Evolutionary conservation across 2,797 vertebrate genomes (phyloP), one percentile per base, ranked within the genome.

Genomic region (Sebastes hubbsi): DNA sequence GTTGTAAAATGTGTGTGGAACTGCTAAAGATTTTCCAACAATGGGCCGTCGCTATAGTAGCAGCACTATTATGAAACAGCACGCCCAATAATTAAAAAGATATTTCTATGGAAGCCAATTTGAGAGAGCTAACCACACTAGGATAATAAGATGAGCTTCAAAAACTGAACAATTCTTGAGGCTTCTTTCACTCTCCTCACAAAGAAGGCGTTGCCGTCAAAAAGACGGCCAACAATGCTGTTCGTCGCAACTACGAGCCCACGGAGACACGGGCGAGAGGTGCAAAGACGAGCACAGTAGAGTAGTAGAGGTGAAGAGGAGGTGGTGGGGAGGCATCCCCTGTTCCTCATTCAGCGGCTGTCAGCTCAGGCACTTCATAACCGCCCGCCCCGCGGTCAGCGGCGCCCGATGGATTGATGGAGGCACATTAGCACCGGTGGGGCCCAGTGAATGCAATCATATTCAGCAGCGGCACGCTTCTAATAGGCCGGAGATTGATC

Each of bases 401-500:
- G 92, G 92, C 78, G 86, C 91, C 93, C 96, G 96, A 96, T 95
- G 95, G 96, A 96, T 96, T 95, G 95, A 96, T 96, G 91, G 92
- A 94, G 94, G 93, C 92, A 94, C 95, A 95, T 95, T 96, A 96
- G 94, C 91, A 91, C 91, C 88, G 87, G 91, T 92, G 91, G 93
- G 83, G 90, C 92, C 85, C 93, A 76, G 87, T 94, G 93, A 94
- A 95, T 92, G 95, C 95, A 96, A 96, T 96, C 96, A 96, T 94
- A 95, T 95, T 95, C 95, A 95, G 93, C 92, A 83, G 87, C 82
- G 81, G 88, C 83, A 83, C 79, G 81, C 81, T 83, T 91, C 93
- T 96, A 96, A 96, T 96, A 95, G 94, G 95, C 92, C 76, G 24
- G 92, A 95, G 95, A 96, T 96, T 96, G 96, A 96, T 96, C 95